phyloP scores from a whole-genome alignment of 2,888 invertebrate species.

The Megamerina dolium region DNA sequence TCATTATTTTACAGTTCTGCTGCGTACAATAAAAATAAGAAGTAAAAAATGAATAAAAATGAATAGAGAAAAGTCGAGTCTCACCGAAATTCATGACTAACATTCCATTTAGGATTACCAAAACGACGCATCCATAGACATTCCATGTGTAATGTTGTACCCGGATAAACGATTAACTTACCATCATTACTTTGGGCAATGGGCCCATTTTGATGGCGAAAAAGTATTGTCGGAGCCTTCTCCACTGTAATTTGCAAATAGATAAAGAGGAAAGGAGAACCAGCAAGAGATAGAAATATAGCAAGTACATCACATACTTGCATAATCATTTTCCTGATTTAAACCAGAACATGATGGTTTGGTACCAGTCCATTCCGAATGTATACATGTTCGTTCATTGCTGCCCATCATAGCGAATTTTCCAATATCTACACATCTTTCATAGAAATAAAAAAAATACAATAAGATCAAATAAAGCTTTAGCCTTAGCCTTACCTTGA shows the following conservation, averaged over 20 bases:
- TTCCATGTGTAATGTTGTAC: conserved; percentile 80
- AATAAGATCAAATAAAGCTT: no score
- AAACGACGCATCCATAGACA: conserved; percentile 82
- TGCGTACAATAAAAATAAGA: no score
- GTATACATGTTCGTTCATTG: conserved; percentile 63
- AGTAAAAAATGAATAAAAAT: no score
- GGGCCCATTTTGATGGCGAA: conserved; percentile 74
- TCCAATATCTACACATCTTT: conserved; percentile 76
- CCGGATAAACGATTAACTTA: conserved; percentile 77
- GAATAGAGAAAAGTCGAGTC: no score
- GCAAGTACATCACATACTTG: conserved; percentile 54
- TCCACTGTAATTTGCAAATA: conserved; percentile 56
- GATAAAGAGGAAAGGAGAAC: not conserved
- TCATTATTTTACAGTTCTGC: no score
- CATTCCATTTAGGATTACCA: conserved; percentile 80
- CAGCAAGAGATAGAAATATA: not conserved
- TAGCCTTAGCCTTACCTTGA: conserved; percentile 53
- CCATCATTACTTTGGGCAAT: conserved; percentile 73
- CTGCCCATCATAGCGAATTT: conserved; percentile 78
- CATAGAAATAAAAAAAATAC: conserved; percentile 1
- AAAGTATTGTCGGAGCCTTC: conserved; percentile 77
- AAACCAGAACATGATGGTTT: conserved; percentile 74
- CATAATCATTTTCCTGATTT: conserved; percentile 81
- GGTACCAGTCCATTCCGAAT: conserved; percentile 74
- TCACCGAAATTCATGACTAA: conserved; percentile 59